phyloP scores from a whole-genome alignment of 2,888 invertebrate genomes.

The Hirtodrosophila confusa region DNA sequence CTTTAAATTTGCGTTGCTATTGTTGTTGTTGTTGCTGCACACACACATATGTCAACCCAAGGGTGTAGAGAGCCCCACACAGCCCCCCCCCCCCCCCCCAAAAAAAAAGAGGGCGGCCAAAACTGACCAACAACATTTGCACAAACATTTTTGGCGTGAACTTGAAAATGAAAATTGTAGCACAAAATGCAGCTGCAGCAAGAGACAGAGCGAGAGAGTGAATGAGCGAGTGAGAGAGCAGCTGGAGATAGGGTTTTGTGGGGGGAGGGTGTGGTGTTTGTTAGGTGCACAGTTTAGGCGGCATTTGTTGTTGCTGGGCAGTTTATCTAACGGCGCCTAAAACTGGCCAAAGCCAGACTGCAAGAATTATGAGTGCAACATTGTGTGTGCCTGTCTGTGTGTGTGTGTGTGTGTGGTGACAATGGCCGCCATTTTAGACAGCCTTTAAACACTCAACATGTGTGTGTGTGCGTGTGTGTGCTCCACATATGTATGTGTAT shows the following conservation, averaged over 20 bases:
- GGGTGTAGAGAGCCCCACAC: constrained; percentile 3
- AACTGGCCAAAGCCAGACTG: constrained; percentile 71
- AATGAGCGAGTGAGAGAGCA: constrained; percentile 2
- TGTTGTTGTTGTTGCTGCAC: constrained; percentile 13
- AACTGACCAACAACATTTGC: constrained; percentile 40
- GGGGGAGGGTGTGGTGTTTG: no score
- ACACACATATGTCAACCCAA: constrained; percentile 40
- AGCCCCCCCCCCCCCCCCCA: no score
- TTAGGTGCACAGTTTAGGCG: constrained; percentile 14
- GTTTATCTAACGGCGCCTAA: constrained; percentile 73
- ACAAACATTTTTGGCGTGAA: constrained; percentile 66
- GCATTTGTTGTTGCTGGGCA: constrained; percentile 25
- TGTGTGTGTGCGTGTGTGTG: constrained; percentile 20
- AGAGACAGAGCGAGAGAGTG: constrained; percentile 2
- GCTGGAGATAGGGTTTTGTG: constrained; percentile 16
- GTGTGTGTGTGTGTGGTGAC: constrained; percentile 59
- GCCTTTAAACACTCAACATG: constrained; percentile 36
- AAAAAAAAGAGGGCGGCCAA: constrained; percentile 24
- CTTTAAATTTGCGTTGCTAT: constrained; percentile 46
- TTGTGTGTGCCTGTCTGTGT: constrained; percentile 29
- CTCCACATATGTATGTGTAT: constrained; percentile 51
- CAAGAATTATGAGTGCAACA: constrained; percentile 73
- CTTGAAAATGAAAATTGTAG: constrained; percentile 71
- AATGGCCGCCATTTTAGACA: constrained; percentile 77
- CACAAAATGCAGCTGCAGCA: constrained; percentile 37